Evolutionary conservation across 2,113 vertebrate genomes (phyloP).

Genomic region (Eira barbara): DNA sequence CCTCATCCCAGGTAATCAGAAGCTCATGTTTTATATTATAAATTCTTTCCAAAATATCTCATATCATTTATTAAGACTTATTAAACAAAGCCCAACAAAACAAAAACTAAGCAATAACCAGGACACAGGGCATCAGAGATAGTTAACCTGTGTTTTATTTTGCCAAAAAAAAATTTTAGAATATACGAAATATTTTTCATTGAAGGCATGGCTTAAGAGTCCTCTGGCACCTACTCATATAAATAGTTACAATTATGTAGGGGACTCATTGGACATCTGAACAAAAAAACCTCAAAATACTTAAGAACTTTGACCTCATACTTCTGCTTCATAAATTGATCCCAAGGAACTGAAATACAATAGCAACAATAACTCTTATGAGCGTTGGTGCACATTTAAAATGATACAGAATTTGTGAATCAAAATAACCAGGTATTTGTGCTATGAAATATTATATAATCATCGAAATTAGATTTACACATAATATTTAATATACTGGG

Average conservation of each 20-base stretch:
- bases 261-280: background rate
- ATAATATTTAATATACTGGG: background rate
- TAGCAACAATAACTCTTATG: background rate
- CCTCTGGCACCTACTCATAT: background rate
- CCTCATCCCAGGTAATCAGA: background rate
- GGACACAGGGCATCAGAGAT: rapidly evolving
- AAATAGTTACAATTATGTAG: rapidly evolving
- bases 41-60: background rate
- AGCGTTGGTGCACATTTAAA: background rate
- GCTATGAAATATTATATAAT: background rate
- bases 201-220: rapidly evolving
- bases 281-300: background rate
- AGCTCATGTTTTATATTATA: background rate
- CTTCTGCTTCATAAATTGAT: background rate
- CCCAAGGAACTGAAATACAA: background rate
- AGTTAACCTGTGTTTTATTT: background rate
- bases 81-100: background rate
- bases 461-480: background rate
- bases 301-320: background rate
- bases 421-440: background rate
- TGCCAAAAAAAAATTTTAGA: background rate
- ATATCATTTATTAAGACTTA: background rate
- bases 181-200: background rate
- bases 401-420: background rate
- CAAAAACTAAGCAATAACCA: background rate